Evolutionary conservation across 2,113 vertebrate species (phyloP), one percentile per base, ranked within the genome.

Genomic region (Silurus meridionalis): DNA sequence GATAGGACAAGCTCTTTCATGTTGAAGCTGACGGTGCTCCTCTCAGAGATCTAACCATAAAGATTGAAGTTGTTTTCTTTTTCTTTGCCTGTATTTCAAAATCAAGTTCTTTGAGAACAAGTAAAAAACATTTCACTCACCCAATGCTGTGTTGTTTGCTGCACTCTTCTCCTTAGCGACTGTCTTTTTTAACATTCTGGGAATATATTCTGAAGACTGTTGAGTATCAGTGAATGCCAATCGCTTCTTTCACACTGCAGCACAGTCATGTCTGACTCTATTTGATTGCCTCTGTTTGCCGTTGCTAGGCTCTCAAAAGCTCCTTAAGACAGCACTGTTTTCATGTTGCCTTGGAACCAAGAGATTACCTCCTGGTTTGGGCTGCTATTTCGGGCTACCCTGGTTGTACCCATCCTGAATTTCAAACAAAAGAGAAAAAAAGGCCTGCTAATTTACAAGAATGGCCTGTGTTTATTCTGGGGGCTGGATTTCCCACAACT

Each of bases 1-100:
- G 95, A 96, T 55, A 97, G 92, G 25, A 89, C 25, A 86, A 93
- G 83, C 89, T 94, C 93, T 89, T 94, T 94, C 92, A 91, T 94
- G 81, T 60, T 82, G 55, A 48, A 13, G 23, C 80, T 85, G 21
- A 21, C 58, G 13, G 52, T 66, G 28, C 11, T 72, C 52, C 53
- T n/a, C n/a, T 67, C 10, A 37, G 4, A 48, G 23, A 61, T 23
- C n/a, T 66, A 63, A 46, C 15, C 48, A 19, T 72, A 28, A 83
- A 23, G 52, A 83, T 0, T 21, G 17, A 80, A 61, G 57, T 61
- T 25, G 0, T 9, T 37, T 13, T 79, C 55, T 78, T 79, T 58
- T 10, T 19, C 13, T 55, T 23, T 15, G 21, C 11, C 74, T 55
- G 74, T 64, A 63, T 66, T 25, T 66, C 61, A 63, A 23, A 21